Conservation (phyloP, 1,140 invertebrate species). For the Geopemphigus sp. region DNA sequence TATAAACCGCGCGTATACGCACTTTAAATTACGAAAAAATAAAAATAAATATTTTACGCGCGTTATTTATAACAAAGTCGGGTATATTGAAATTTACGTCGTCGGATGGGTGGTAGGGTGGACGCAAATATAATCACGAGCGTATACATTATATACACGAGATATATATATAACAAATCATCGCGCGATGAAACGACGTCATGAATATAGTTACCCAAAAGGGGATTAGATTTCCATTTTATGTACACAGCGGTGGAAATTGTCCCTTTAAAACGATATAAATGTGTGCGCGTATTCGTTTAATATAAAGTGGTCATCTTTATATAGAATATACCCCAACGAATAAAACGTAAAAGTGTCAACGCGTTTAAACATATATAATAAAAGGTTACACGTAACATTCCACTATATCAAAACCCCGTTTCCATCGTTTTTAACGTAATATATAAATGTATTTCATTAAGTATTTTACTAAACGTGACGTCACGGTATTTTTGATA, state of each 20-base stretch:
- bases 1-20: no score
- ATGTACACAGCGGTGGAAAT: not conserved
- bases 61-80: not conserved
- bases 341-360: not conserved
- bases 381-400: no score
- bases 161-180: slow-evolving; percentile 44
- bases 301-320: no score
- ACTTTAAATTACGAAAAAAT: no score
- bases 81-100: not conserved
- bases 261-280: not conserved
- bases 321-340: not conserved
- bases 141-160: not conserved
- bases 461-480: no score
- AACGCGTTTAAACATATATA: not conserved
- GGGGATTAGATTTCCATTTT: not conserved
- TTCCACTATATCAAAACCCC: slow-evolving; percentile 5
- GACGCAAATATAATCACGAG: no score
- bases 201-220: not conserved
- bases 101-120: no score
- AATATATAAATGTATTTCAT: no score
- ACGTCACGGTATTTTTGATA: no score
- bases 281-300: not conserved
- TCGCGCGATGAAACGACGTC: not conserved
- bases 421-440: slow-evolving; percentile 23
- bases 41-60: slow-evolving; percentile 16